These are phyloP conservation scores for Scolanthus callimorphus DNA, from an alignment of 92 coral and sea anemone species.

Conservation along the genomic window DNA sequence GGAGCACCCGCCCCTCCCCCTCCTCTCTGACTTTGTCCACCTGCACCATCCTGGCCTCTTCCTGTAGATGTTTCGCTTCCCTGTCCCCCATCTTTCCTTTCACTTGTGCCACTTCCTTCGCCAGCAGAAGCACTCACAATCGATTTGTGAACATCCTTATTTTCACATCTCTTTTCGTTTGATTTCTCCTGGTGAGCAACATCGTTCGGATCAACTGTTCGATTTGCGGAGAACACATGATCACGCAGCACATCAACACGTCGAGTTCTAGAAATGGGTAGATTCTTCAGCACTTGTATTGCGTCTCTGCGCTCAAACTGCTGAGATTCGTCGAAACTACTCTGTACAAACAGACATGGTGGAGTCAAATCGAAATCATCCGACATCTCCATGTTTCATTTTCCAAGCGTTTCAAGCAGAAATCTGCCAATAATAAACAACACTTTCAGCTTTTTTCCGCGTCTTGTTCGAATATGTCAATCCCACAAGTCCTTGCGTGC, in stretches of 20 bases:
- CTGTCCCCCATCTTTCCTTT: too few relatives aligned
- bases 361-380: slow-evolving; percentile 66
- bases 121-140: too few relatives aligned
- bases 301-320: slow-evolving; percentile 5
- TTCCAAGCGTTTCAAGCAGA: too few relatives aligned
- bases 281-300: slow-evolving; percentile 23
- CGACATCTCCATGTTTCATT: slow-evolving; percentile 80
- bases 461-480: not conserved
- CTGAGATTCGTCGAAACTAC: slow-evolving; percentile 49
- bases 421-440: too few relatives aligned
- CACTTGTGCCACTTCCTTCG: too few relatives aligned
- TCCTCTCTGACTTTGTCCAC: slow-evolving; percentile 24
- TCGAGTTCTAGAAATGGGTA: slow-evolving; percentile 1
- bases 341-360: slow-evolving; percentile 81
- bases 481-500: slow-evolving; percentile 28
- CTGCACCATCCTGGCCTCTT: slow-evolving; percentile 26
- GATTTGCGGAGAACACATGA: too few relatives aligned
- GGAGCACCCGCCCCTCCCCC: slow-evolving; percentile 22
- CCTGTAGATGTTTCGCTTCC: slow-evolving; percentile 3
- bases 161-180: too few relatives aligned
- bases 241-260: not conserved
- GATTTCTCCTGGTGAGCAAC: too few relatives aligned
- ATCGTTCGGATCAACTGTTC: too few relatives aligned
- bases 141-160: too few relatives aligned
- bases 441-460: not conserved